Base-by-base conservation (phyloP, 2,888 invertebrate genomes). In the Phytoseiulus persimilis region DNA sequence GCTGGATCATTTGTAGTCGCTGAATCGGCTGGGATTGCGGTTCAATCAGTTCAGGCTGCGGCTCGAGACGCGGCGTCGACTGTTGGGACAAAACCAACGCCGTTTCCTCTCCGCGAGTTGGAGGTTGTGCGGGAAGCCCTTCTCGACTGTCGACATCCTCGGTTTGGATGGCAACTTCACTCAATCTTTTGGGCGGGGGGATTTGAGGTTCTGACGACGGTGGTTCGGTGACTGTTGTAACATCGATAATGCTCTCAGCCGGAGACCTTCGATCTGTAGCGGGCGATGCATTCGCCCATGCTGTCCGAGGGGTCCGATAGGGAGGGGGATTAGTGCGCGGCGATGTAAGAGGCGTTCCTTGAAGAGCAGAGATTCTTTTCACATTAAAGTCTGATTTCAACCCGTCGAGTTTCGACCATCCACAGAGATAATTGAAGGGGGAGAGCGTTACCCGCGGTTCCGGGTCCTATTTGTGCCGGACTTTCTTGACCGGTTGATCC, bases 231-330 rank as follows among this genome's bases (percentile, higher is more conserved):
- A 87, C 87, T 87, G 87, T 87, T 31, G 87, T 87, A 0, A 87
- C 87, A 87, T 87, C 87, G 87, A 87, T 87, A 39, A 87, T 87
- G 33, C 87, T 87, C 39, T 87, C 87, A 23, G 87, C 87, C 0
- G 87, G 87, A 1, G 87, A 87, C 28, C 87, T n/a, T 6, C 87
- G 87, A 87, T 87, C 87, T 0, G 28, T 45, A 9, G 87, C 87
- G 87, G 87, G 87, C 9, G 87, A 87, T 31, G 87, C 87, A 11
- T 45, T 45, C 45, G 87, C n/a, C 87, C 87, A 87, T 0, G 39
- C 33, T 1, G 28, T 45, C 1, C 87, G 87, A 32, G 87, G 87
- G n/a, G 87, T 87, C 6, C 87, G 87, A 32, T 87, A 31, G 11
- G 87, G n/a, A n/a, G 87, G 39, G 28, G 33, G n/a, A 14, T 33